Conservation (phyloP, 2,797 vertebrate genomes). For the Sebastes aleutianus region DNA sequence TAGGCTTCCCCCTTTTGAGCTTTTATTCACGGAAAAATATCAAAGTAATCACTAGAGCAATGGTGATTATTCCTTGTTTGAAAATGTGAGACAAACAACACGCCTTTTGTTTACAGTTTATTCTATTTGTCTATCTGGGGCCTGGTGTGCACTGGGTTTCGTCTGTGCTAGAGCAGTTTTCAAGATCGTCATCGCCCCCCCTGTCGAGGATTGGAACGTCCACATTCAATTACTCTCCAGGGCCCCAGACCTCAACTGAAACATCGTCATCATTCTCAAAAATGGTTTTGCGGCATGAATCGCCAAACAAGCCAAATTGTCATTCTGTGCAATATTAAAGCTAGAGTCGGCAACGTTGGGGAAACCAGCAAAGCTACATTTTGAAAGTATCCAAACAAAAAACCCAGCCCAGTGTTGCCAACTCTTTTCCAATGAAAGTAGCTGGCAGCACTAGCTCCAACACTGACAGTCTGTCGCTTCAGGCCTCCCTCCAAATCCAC, state of each 20-base stretch:
- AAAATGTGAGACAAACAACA: slow-evolving; percentile 31
- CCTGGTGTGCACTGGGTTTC: background rate
- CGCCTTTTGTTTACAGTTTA: slow-evolving; percentile 44
- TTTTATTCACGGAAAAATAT: slow-evolving; percentile 50
- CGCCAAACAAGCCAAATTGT: background rate
- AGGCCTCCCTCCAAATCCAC: too few relatives aligned
- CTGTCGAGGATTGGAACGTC: background rate
- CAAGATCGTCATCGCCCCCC: background rate
- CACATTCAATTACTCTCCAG: background rate
- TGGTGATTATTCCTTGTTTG: slow-evolving; percentile 47
- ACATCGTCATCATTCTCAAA: background rate
- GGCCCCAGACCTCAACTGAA: slow-evolving; percentile 2
- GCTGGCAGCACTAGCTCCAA: background rate
- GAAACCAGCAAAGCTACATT: background rate
- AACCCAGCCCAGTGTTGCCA: background rate
- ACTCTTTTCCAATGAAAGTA: too few relatives aligned
- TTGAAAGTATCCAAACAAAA: too few relatives aligned
- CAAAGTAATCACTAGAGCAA: slow-evolving; percentile 53
- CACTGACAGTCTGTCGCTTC: too few relatives aligned
- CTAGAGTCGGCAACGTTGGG: background rate
- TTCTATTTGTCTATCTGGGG: slow-evolving; percentile 17
- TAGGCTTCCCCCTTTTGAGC: slow-evolving; percentile 52
- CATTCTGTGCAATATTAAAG: background rate
- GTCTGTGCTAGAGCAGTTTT: background rate
- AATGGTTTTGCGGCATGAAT: background rate